Percentiles rank a stretch among this genome's conserved stretches.
phyloP scores from a whole-genome alignment of 1,140 invertebrate genomes.

The Brachionus koreanus region DNA sequence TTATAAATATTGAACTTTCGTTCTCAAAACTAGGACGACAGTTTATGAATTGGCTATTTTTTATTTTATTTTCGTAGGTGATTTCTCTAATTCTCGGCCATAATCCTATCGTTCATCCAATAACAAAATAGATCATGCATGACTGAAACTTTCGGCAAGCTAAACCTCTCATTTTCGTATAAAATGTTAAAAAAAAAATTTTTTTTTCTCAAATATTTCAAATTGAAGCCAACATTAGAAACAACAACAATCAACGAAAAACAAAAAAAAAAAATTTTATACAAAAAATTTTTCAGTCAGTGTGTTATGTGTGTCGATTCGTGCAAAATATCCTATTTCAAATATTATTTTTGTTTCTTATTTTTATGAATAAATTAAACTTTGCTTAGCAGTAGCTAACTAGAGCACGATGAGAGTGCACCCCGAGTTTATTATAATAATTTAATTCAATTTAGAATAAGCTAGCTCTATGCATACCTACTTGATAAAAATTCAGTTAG shows the following conservation, averaged over 20 bases:
- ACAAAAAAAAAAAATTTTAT: too few species aligned
- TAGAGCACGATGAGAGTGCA: neutral
- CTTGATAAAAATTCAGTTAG: neutral
- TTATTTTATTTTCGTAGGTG: slow-evolving; percentile 5
- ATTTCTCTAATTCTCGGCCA: neutral
- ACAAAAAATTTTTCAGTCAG: too few species aligned
- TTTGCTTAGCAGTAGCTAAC: neutral
- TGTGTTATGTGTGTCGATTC: neutral
- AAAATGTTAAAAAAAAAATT: neutral
- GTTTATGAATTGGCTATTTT: slow-evolving; percentile 13
- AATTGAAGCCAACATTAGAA: neutral
- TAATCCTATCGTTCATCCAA: neutral
- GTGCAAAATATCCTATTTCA: neutral
- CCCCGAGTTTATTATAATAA: neutral
- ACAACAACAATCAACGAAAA: neutral
- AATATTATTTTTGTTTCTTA: neutral
- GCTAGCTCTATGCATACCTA: neutral
- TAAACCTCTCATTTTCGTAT: neutral
- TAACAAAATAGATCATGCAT: slow-evolving; percentile 36
- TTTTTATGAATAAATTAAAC: slow-evolving; percentile 17
- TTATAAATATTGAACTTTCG: slow-evolving; percentile 24
- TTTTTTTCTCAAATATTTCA: neutral
- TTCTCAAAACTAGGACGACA: slow-evolving; percentile 27
- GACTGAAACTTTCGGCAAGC: neutral
- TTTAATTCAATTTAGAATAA: neutral